Percentiles rank a stretch among this genome's conserved stretches.
Evolutionary conservation across 1,140 invertebrate species (phyloP).

Genomic region (Magallana gigas): DNA sequence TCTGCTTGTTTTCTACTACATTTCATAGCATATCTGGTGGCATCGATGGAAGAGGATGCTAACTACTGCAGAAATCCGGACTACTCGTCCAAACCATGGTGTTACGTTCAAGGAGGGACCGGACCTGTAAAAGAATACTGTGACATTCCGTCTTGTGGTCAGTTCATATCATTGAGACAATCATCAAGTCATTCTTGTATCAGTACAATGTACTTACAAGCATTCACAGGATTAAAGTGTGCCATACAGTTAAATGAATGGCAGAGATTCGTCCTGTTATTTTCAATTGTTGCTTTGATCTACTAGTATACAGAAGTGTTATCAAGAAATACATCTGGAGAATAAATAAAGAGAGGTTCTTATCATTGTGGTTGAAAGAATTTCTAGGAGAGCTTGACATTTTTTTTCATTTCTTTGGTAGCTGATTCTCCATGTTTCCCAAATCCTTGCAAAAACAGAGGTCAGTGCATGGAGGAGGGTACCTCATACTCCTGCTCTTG

Average conservation of each 20-base stretch:
- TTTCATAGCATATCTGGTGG: background rate
- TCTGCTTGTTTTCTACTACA: background rate
- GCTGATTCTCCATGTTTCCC: background rate
- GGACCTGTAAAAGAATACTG: background rate
- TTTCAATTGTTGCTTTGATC: too few species aligned
- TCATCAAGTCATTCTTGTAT: too few species aligned
- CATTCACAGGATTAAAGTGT: too few species aligned
- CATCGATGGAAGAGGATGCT: background rate
- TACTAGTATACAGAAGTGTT: too few species aligned
- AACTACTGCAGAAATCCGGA: background rate
- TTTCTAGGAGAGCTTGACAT: background rate
- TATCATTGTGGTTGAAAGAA: background rate
- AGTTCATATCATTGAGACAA: background rate
- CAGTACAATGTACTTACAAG: too few species aligned
- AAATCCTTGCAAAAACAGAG: constrained; percentile 16
- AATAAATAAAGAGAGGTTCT: too few species aligned
- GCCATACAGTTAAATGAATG: too few species aligned
- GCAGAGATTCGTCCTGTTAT: too few species aligned
- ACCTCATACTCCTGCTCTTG: background rate
- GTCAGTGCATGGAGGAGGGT: background rate
- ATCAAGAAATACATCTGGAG: too few species aligned
- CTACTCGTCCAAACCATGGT: background rate
- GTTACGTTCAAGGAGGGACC: background rate
- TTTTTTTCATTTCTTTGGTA: background rate
- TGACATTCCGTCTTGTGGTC: background rate